These are phyloP conservation scores for Leuciscus waleckii DNA, from an alignment of 2,797 vertebrate genomes.

Conservation along the genomic window DNA sequence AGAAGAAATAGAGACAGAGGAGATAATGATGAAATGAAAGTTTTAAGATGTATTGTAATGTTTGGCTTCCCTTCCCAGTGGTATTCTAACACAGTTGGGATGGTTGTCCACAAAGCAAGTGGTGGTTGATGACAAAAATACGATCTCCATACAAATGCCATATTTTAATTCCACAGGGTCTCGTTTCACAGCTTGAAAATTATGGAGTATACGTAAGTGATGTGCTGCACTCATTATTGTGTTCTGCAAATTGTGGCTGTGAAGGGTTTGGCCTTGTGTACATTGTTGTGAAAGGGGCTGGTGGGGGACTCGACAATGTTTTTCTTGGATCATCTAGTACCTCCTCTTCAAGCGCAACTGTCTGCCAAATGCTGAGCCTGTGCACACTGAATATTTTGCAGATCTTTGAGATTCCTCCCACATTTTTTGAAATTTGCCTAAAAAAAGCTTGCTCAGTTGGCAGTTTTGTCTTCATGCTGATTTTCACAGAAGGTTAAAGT, in stretches of 20 bases:
- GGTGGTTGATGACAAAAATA: slow-evolving; percentile 29
- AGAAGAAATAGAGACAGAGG: slow-evolving; percentile 43
- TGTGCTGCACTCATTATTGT: slow-evolving; percentile 17
- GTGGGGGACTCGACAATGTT: slow-evolving; percentile 19
- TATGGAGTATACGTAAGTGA: slow-evolving; percentile 1
- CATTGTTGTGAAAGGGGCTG: slow-evolving; percentile 1
- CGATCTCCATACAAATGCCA: slow-evolving; percentile 35
- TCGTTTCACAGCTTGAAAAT: slow-evolving; percentile 26
- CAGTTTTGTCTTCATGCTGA: slow-evolving; percentile 32
- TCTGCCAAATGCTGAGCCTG: slow-evolving; percentile 43
- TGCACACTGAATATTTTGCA: slow-evolving; percentile 52
- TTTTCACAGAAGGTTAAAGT: slow-evolving; percentile 15
- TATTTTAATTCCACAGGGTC: slow-evolving; percentile 22
- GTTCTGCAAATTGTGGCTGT: slow-evolving; percentile 29
- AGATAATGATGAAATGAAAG: slow-evolving; percentile 41
- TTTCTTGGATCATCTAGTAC: slow-evolving; percentile 43
- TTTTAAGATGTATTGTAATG: slow-evolving; percentile 19
- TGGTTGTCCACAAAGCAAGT: slow-evolving; percentile 21
- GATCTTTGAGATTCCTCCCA: slow-evolving; percentile 48
- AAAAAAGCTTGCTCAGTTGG: slow-evolving; percentile 47
- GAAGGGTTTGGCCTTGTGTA: slow-evolving; percentile 40
- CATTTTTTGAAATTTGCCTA: slow-evolving; percentile 53
- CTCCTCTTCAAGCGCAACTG: slow-evolving; percentile 29
- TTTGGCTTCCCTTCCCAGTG: slow-evolving; percentile 32
- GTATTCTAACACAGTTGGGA: background rate